Evolutionary conservation across 2,888 invertebrate species (phyloP), one percentile per base, ranked within the genome.

Genomic region (Mimas tiliae): DNA sequence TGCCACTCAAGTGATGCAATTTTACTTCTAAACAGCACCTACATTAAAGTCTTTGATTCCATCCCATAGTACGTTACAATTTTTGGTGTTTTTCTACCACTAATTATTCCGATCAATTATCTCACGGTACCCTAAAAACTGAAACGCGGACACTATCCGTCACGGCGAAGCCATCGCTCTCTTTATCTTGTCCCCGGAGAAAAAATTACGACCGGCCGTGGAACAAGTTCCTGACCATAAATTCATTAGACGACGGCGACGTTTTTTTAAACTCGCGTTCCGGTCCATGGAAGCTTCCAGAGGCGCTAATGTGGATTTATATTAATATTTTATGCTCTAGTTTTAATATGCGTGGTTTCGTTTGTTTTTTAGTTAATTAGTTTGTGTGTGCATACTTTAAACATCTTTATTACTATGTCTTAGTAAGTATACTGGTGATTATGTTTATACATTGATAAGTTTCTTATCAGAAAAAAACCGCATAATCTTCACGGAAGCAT

Each of bases 171-270:
- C 85, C 88, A 91, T 92, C 90, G 86, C 83, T 74, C 77, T 79
- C 82, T 86, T 88, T 89, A 89, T 90, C 90, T 84, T 79, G 85
- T 82, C 86, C 83, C 86, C 70, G 72, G 90, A 86, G 90, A 86
- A 87, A 89, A 88, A 89, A 88, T 82, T 82, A 82, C 81, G 79
- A 69, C 79, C 70, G 73, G 70, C 73, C 82, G 45, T 81, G 79
- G 87, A 86, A 88, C 90, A 90, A 92, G 89, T 92, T 92, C 92
- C 91, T 86, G 89, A 80, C 89, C 90, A 91, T 94, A 94, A 94
- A 94, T 94, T 94, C 93, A 94, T 94, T 94, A 93, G 89, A 87
- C 90, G 83, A 77, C 86, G 85, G 75, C 83, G 86, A 84, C 85
- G 82, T 86, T 91, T 87, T 90, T 91, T 90, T 85, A 85, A 89